phyloP scores from a whole-genome alignment of 37 sponge, comb jelly and placozoan genomes.

The Amphimedon queenslandica region DNA sequence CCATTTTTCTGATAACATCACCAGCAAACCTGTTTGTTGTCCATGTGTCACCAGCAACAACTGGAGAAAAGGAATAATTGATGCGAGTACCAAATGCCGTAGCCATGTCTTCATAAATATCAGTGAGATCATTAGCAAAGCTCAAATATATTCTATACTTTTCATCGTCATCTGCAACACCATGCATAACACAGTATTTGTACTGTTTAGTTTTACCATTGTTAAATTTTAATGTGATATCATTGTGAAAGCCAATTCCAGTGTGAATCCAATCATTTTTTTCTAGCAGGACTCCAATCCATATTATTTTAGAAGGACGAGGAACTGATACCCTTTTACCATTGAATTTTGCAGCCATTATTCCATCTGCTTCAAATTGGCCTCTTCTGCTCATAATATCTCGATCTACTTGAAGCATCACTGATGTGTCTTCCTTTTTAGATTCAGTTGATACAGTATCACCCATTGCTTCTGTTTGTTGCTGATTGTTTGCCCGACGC shows the following conservation, averaged over 20 bases:
- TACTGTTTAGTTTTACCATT: background rate
- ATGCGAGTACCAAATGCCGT: background rate
- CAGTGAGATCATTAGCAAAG: background rate
- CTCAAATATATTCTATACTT: background rate
- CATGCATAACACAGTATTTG: background rate
- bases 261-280: background rate
- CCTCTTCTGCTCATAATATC: background rate
- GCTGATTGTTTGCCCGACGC: no score
- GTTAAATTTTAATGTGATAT: background rate
- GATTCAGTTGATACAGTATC: no score
- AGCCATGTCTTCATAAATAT: background rate
- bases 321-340: background rate
- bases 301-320: background rate
- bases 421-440: no score
- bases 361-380: background rate
- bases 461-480: no score
- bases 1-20: background rate
- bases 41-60: background rate
- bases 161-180: background rate
- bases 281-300: background rate
- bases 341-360: background rate
- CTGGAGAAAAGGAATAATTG: background rate
- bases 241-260: background rate
- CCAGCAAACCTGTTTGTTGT: background rate
- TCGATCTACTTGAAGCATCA: background rate